Evolutionary conservation across 2,797 vertebrate species (phyloP).

Genomic region (Botia kubotai): DNA sequence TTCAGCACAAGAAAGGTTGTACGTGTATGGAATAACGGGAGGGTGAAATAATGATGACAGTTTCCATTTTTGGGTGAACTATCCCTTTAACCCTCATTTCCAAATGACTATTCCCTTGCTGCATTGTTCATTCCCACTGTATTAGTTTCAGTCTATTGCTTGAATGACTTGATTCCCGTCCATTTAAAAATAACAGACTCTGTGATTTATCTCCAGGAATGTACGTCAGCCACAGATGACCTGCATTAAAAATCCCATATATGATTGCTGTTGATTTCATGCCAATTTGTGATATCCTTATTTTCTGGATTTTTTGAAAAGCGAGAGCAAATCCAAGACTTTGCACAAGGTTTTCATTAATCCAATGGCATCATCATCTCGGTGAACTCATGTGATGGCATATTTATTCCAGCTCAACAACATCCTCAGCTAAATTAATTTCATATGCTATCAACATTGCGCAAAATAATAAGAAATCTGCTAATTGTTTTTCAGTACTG

Average conservation of each 20-base stretch:
- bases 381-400: not conserved
- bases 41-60: not conserved
- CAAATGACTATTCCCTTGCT: not conserved
- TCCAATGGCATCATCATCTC: not conserved
- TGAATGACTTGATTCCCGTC: not conserved
- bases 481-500: not conserved
- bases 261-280: not conserved
- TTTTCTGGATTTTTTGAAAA: not conserved
- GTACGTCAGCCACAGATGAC: not conserved
- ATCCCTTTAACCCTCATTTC: not conserved
- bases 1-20: not conserved
- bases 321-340: not conserved
- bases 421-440: not conserved
- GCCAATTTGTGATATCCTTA: not conserved
- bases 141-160: not conserved
- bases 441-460: not conserved
- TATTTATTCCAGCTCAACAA: not conserved
- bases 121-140: not conserved
- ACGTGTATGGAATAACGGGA: too few species aligned
- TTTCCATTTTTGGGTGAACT: not conserved
- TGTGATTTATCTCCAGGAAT: not conserved
- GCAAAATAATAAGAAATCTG: not conserved
- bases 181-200: not conserved
- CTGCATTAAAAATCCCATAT: not conserved
- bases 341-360: not conserved